A percentile compares a stretch with the other conserved stretches of the same genome.
Conservation (phyloP, 2,888 invertebrate genomes). For the Mycogona germanica region DNA sequence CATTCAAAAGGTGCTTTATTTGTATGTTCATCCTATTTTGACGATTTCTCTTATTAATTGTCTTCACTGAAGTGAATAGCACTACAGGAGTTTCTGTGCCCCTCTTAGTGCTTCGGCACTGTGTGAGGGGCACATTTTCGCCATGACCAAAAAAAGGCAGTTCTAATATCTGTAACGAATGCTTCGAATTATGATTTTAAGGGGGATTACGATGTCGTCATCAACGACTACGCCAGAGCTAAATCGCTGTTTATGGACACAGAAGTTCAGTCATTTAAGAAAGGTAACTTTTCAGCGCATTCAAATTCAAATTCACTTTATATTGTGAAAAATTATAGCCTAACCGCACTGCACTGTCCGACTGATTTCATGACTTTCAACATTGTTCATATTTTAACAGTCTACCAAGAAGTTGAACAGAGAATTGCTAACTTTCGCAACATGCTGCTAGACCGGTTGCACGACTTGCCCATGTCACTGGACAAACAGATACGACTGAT, state of each 20-base stretch:
- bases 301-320: neutral
- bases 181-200: slow-evolving; percentile 22
- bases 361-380: neutral
- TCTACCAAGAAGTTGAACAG: slow-evolving; percentile 80
- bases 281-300: slow-evolving; percentile 29
- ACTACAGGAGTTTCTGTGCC: too few relatives aligned
- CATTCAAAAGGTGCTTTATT: slow-evolving; percentile 50
- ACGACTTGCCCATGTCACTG: slow-evolving; percentile 79
- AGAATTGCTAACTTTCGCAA: slow-evolving; percentile 68
- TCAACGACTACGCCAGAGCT: slow-evolving; percentile 93
- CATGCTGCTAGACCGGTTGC: slow-evolving; percentile 65
- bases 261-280: slow-evolving; percentile 76
- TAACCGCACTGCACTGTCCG: neutral
- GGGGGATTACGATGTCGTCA: slow-evolving; percentile 92
- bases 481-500: slow-evolving; percentile 94
- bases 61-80: neutral
- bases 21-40: neutral
- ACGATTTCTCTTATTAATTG: neutral
- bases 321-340: neutral
- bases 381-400: too few relatives aligned
- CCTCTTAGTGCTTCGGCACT: too few relatives aligned
- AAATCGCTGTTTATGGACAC: slow-evolving; percentile 91
- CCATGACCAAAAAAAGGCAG: neutral
- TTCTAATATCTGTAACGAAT: neutral
- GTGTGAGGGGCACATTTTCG: too few relatives aligned